Evolutionary conservation across 2,113 vertebrate species (phyloP).

Genomic region (Aspiorhynchus laticeps): DNA sequence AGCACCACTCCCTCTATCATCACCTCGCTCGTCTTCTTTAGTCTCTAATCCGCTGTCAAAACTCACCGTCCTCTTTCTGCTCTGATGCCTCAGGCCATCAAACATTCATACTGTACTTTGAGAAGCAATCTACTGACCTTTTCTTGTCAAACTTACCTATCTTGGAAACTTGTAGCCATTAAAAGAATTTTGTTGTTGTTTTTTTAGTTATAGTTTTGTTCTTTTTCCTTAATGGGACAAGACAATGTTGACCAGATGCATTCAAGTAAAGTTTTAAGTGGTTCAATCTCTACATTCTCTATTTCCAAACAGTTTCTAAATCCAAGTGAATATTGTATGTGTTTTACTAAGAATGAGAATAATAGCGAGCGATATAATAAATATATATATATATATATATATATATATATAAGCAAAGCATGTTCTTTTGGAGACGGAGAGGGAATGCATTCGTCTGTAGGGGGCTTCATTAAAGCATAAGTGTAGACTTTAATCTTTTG

Average conservation of each 20-base stretch:
- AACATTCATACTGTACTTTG: conserved; percentile 38
- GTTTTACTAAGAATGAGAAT: too few species aligned
- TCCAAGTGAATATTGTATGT: too few species aligned
- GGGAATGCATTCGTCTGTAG: not conserved
- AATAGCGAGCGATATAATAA: too few species aligned
- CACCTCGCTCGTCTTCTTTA: conserved; percentile 63
- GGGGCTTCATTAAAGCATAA: not conserved
- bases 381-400: too few species aligned
- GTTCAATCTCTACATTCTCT: not conserved
- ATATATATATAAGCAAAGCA: too few species aligned
- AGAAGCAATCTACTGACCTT: conserved; percentile 32
- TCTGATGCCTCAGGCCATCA: conserved; percentile 24
- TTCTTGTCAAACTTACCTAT: conserved; percentile 21
- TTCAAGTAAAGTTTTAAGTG: not conserved
- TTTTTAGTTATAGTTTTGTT: not conserved
- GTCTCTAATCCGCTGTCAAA: conserved; percentile 54
- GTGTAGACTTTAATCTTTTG: conserved; percentile 13
- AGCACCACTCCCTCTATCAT: conserved; percentile 60
- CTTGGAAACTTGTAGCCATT: not conserved
- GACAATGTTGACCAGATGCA: not conserved
- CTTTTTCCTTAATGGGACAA: not conserved
- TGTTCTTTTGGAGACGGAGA: too few species aligned
- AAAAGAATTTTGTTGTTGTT: not conserved
- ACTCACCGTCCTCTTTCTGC: conserved; percentile 40
- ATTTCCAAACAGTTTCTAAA: too few species aligned